Conservation (phyloP, 2,113 vertebrate genomes). For the Centropus bengalensis region DNA sequence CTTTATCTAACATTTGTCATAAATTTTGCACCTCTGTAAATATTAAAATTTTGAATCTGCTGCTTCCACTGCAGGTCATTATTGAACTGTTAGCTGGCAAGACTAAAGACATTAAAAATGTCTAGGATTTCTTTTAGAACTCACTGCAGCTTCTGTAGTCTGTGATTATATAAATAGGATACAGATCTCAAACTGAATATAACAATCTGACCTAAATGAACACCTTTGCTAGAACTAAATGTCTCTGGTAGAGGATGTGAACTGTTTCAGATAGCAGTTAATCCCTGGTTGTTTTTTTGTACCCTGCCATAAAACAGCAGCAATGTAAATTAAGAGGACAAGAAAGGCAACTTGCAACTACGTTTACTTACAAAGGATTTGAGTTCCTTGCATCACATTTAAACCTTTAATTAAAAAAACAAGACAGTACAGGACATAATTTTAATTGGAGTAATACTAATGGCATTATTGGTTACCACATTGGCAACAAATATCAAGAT, state of each 20-base stretch:
- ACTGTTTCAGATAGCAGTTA: neutral
- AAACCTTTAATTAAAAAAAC: neutral
- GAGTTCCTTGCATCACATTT: neutral
- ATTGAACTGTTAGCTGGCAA: neutral
- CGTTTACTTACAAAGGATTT: neutral
- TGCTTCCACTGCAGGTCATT: neutral
- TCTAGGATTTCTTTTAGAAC: neutral
- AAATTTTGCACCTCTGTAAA: neutral
- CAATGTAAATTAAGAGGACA: neutral
- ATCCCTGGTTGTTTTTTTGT: neutral
- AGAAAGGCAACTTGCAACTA: neutral
- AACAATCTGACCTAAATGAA: neutral
- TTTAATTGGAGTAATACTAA: neutral
- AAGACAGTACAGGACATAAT: neutral
- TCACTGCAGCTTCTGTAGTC: neutral
- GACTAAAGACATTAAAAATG: neutral
- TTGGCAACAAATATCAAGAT: neutral
- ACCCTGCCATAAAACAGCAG: neutral
- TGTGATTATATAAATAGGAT: neutral
- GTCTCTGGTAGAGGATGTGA: neutral
- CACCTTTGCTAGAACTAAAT: neutral
- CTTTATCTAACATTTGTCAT: neutral
- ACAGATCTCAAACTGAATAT: neutral
- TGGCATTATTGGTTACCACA: accelerated
- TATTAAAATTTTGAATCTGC: neutral